phyloP scores from a whole-genome alignment of 2,113 vertebrate species.

The Passer montanus region DNA sequence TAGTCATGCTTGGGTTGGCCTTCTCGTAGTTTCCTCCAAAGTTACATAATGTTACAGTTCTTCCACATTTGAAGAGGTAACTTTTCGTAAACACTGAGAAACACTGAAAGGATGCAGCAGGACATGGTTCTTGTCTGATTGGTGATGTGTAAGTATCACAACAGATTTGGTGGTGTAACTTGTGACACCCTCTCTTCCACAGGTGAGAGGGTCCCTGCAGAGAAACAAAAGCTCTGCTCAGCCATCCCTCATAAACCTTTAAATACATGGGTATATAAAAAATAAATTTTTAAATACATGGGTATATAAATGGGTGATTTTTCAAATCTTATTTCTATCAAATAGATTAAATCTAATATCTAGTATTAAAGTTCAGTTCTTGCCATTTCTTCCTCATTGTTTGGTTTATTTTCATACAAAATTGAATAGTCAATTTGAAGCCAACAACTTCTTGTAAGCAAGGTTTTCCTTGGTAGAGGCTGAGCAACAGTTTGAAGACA shows the following conservation, averaged over 20 bases:
- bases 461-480: not conserved
- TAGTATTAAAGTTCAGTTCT: not conserved
- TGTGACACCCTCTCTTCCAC: not conserved
- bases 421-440: not conserved
- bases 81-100: not conserved
- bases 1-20: not conserved
- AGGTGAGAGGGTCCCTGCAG: accelerated
- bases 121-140: not conserved
- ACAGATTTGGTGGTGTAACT: not conserved
- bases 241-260: not conserved
- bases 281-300: not conserved
- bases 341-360: not conserved
- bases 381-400: not conserved
- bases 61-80: not conserved
- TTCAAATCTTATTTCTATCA: not conserved
- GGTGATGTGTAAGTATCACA: not conserved
- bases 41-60: accelerated
- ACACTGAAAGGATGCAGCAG: not conserved
- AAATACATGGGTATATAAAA: not conserved
- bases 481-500: not conserved
- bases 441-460: not conserved
- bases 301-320: not conserved
- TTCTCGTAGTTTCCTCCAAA: not conserved
- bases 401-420: not conserved
- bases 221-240: not conserved